Evolutionary conservation across 2,113 vertebrate species (phyloP).

Genomic region (Meles meles): DNA sequence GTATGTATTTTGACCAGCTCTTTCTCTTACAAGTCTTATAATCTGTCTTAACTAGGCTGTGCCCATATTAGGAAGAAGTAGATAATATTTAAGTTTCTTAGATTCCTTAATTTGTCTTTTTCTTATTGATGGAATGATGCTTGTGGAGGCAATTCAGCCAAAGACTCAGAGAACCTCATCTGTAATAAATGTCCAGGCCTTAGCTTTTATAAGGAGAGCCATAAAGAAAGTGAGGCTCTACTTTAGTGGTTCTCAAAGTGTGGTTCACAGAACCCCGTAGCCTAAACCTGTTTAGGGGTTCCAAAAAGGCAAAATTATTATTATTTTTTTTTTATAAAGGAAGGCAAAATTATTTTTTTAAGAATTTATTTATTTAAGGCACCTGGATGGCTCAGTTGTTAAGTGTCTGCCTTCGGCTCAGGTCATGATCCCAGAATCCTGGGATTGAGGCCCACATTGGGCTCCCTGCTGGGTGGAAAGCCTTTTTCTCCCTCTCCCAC

Average conservation of each 20-base stretch:
- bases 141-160: background rate
- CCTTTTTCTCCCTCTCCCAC: too few species aligned
- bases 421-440: too few species aligned
- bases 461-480: too few species aligned
- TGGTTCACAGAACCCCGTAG: background rate
- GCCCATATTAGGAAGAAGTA: background rate
- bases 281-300: background rate
- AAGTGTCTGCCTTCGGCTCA: too few species aligned
- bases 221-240: background rate
- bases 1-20: background rate
- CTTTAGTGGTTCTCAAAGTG: background rate
- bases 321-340: too few species aligned
- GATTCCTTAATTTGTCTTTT: background rate
- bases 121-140: background rate
- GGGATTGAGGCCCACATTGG: too few species aligned
- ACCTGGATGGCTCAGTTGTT: too few species aligned
- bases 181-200: background rate
- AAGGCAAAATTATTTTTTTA: background rate
- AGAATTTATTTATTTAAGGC: background rate
- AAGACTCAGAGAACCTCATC: background rate
- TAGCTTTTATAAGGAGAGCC: background rate
- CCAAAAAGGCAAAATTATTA: background rate
- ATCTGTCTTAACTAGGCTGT: background rate
- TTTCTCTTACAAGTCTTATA: background rate
- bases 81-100: background rate